Evolutionary conservation across 1,140 invertebrate genomes (phyloP).

Genomic region (Polypedilum vanderplanki): DNA sequence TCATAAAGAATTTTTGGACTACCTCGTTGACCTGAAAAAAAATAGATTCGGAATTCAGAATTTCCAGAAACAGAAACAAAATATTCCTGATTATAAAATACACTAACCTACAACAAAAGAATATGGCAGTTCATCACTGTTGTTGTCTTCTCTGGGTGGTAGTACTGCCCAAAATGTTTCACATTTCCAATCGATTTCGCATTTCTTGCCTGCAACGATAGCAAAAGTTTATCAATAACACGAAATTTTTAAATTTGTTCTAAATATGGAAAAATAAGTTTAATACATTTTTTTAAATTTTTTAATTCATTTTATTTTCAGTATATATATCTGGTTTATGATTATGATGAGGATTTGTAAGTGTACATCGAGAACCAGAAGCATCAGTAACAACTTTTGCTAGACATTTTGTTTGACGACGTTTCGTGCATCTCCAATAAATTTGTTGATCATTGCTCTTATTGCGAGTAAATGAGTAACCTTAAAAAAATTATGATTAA

Average conservation of each 20-base stretch:
- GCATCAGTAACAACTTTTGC: constrained; percentile 31
- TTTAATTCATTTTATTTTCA: background rate
- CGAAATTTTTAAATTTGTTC: background rate
- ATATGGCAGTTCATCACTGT: background rate
- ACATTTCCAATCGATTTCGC: background rate
- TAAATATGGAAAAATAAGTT: background rate
- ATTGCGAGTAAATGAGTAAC: constrained; percentile 31
- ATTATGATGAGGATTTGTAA: constrained; percentile 31
- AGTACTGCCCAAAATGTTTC: background rate
- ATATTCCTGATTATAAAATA: no score
- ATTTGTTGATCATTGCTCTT: constrained; percentile 30
- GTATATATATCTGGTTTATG: constrained; percentile 31
- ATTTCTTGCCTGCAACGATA: background rate
- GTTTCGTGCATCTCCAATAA: constrained; percentile 33
- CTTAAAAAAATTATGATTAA: no score
- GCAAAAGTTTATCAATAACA: constrained; percentile 29
- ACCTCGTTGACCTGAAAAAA: constrained; percentile 35
- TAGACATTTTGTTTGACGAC: constrained; percentile 31
- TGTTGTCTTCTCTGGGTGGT: background rate
- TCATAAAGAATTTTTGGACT: constrained; percentile 33
- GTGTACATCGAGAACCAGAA: constrained; percentile 21
- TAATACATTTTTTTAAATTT: background rate
- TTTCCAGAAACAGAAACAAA: no score
- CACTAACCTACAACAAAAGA: constrained; percentile 30
- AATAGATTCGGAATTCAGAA: no score